Evolutionary conservation across 2,797 vertebrate genomes (phyloP), one percentile per base, ranked within the genome.

Genomic region (Poecilia wingei): DNA sequence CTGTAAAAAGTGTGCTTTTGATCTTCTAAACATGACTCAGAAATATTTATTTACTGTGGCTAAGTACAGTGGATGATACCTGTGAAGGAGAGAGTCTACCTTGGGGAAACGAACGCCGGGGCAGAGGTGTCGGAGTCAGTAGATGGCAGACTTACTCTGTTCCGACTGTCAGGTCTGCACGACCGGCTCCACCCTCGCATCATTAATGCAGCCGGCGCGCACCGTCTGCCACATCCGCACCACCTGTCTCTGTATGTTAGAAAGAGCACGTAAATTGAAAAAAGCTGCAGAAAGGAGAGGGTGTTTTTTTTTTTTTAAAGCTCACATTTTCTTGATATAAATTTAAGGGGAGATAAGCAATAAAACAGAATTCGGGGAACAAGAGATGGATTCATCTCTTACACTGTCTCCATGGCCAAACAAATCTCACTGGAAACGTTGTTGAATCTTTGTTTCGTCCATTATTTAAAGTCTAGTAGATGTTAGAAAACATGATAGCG

Each of bases 101-200:
- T 47, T 53, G 18, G 46, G 66, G 39, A 36, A 49, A 13, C 66
- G 0, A n/a, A 4, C 22, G 49, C 13, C 64, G 22, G 72, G 64
- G 31, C 16, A 66, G 69, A 66, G 39, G 36, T 31, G 71, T 2
- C 28, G 36, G 77, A 45, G 20, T 80, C 93, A 88, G 82, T 84
- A 94, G 94, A 91, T 92, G 94, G 93, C 93, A 95, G 88, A 25
- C 88, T 94, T 90, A 87, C 79, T 43, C 90, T 72, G 76, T 68
- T 80, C 74, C 84, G 80, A 1, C 43, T 64, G 20, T 25, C 72
- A 33, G 76, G 4, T 73, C 82, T n/a, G 73, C 68, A 46, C 55
- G 69, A 72, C 49, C 57, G 72, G 36, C 86, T 88, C 79, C 85
- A 87, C 81, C 79, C 73, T 78, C 72, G 36, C 70, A 80, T 82